Evolutionary conservation across 2,797 vertebrate species (phyloP).

Genomic region (Fistularia tabacaria): DNA sequence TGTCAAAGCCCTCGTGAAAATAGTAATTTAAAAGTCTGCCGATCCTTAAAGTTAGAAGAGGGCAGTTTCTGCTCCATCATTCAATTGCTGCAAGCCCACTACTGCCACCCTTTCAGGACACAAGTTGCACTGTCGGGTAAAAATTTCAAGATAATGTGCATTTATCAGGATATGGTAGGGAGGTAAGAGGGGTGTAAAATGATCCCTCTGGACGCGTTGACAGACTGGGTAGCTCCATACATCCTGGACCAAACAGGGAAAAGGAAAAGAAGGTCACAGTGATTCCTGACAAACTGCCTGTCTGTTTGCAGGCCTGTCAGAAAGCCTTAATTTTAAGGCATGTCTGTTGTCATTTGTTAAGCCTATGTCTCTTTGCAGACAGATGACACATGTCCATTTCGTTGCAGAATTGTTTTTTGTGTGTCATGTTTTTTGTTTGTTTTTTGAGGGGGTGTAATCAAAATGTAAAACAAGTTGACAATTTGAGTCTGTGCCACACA

Average conservation of each 20-base stretch:
- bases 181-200: constrained; percentile 51
- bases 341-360: constrained; percentile 11
- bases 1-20: too few species aligned
- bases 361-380: constrained; percentile 9
- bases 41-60: too few species aligned
- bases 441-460: too few species aligned
- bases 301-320: constrained; percentile 23
- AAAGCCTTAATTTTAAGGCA: constrained; percentile 1
- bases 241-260: constrained; percentile 70
- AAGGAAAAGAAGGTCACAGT: constrained; percentile 56
- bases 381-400: constrained; percentile 5
- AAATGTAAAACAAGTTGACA: too few species aligned
- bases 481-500: too few species aligned
- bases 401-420: neutral
- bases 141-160: constrained; percentile 6
- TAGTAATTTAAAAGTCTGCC: too few species aligned
- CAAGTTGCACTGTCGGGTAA: constrained; percentile 13
- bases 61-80: too few species aligned
- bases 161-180: neutral
- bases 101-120: constrained; percentile 62
- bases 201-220: constrained; percentile 68
- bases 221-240: constrained; percentile 43
- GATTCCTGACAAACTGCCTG: constrained; percentile 43
- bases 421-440: too few species aligned
- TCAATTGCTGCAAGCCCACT: too few species aligned